Percentiles rank a stretch among this genome's conserved stretches.
phyloP scores from a whole-genome alignment of 2,797 vertebrate species.

The Carcharodon carcharias region DNA sequence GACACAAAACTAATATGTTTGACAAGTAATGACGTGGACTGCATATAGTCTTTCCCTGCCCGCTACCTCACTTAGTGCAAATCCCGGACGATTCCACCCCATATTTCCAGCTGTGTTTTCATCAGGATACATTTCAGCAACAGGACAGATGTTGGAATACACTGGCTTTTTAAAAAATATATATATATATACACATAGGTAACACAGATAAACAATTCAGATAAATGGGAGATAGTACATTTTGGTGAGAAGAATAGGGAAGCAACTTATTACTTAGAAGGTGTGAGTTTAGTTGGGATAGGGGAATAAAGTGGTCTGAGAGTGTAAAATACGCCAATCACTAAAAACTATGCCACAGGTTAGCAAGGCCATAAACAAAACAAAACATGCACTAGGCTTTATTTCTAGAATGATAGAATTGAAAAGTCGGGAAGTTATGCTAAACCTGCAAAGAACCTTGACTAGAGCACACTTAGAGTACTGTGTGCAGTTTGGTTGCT shows the following conservation, averaged over 20 bases:
- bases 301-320: too few species aligned
- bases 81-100: too few species aligned
- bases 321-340: not conserved
- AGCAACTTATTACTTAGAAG: not conserved
- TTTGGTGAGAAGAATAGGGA: not conserved
- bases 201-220: too few species aligned
- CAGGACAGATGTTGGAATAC: not conserved
- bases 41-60: too few species aligned
- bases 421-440: not conserved
- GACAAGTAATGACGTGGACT: too few species aligned
- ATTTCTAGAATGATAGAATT: not conserved
- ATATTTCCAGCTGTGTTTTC: not conserved
- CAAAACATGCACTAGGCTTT: not conserved
- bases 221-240: not conserved
- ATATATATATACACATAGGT: too few species aligned
- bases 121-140: not conserved
- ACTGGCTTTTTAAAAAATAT: not conserved
- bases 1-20: too few species aligned
- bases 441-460: too few species aligned
- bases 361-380: too few species aligned
- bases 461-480: too few species aligned
- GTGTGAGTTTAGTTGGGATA: not conserved
- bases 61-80: too few species aligned
- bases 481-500: too few species aligned
- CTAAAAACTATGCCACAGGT: not conserved